A percentile compares a stretch with the other conserved stretches of the same genome.
Conservation (phyloP, 2,113 vertebrate genomes). For the Gymnocephalus cernua region DNA sequence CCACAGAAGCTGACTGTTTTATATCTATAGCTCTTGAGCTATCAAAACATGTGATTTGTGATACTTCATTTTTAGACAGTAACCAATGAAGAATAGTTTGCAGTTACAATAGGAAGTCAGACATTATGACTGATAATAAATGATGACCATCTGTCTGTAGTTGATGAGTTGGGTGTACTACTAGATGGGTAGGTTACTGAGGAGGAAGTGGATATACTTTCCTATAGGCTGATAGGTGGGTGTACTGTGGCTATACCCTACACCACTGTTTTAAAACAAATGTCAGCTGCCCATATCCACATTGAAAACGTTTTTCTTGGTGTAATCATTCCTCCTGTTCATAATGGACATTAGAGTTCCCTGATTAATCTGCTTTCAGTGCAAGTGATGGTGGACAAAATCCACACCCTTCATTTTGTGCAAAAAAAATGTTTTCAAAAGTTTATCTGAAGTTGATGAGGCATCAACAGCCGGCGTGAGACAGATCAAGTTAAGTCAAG, state of each 20-base stretch:
- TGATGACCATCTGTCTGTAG: not conserved
- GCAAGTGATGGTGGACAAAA: not conserved
- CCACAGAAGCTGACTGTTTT: conserved; percentile 14
- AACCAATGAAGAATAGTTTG: not conserved
- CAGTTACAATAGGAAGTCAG: not conserved
- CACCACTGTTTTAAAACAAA: not conserved
- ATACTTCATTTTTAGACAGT: not conserved
- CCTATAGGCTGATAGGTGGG: no score
- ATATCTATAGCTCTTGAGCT: conserved; percentile 16
- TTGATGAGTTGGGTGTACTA: no score
- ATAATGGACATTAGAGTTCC: not conserved
- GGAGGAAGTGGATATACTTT: no score
- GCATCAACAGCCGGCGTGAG: not conserved
- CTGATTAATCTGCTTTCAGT: not conserved
- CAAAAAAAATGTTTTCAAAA: not conserved
- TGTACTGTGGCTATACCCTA: no score
- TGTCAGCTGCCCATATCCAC: not conserved
- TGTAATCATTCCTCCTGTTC: not conserved
- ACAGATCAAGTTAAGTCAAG: not conserved
- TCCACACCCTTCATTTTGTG: not conserved
- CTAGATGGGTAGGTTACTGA: no score
- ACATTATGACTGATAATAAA: not conserved
- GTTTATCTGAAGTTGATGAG: not conserved
- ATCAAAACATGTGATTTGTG: conserved; percentile 16
- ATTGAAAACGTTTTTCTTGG: not conserved